phyloP scores from a whole-genome alignment of 2,797 vertebrate genomes.

The Tapirus indicus region DNA sequence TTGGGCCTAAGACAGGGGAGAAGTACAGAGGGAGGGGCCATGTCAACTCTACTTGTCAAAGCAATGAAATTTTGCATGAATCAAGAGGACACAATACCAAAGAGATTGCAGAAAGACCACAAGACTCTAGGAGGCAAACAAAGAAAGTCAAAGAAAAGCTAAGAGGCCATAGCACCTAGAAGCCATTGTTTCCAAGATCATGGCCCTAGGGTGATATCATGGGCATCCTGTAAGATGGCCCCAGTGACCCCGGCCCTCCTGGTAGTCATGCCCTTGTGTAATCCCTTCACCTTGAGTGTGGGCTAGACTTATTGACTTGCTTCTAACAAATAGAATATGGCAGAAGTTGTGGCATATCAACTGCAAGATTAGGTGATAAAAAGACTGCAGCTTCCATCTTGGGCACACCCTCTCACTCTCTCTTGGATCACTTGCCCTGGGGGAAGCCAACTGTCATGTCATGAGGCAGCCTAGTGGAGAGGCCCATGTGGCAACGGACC shows the following conservation, averaged over 20 bases:
- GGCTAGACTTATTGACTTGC: not conserved
- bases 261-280: not conserved
- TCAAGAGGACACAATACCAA: not conserved
- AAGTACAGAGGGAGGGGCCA: not conserved
- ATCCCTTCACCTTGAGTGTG: not conserved
- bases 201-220: not conserved
- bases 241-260: not conserved
- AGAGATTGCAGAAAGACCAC: not conserved
- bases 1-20: not conserved
- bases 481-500: not conserved
- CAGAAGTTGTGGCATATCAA: slow-evolving; percentile 26
- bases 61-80: slow-evolving; percentile 35
- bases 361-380: not conserved
- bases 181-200: slow-evolving; percentile 34
- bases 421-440: slow-evolving; percentile 36
- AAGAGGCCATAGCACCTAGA: slow-evolving; percentile 25
- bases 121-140: not conserved
- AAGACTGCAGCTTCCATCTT: not conserved
- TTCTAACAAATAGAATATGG: slow-evolving; percentile 51
- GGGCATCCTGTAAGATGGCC: not conserved
- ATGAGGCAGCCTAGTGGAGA: slow-evolving; percentile 2
- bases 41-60: slow-evolving; percentile 21
- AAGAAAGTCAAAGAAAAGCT: slow-evolving; percentile 43
- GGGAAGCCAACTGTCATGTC: not conserved
- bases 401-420: not conserved